A percentile compares a stretch with the other conserved stretches of the same genome.
These are phyloP conservation scores for Fistularia tabacaria DNA, from an alignment of 2,797 vertebrate genomes.

Conservation along the genomic window DNA sequence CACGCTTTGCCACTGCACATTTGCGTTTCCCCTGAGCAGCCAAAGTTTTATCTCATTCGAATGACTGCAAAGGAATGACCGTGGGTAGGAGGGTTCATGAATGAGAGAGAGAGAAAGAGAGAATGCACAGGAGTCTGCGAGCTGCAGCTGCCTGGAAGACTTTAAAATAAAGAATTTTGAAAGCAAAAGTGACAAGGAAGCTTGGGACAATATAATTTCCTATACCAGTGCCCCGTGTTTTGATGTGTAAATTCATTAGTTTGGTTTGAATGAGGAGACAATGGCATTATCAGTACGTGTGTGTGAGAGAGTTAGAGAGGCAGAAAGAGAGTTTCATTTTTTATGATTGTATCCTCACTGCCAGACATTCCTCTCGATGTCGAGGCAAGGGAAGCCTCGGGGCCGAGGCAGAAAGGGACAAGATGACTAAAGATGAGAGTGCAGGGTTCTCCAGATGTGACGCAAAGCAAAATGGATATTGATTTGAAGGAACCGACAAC, in stretches of 20 bases:
- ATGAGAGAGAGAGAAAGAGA: conserved; percentile 15
- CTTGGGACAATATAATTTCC: conserved; percentile 23
- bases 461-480: no score
- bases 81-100: conserved; percentile 29
- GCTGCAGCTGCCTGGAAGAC: no score
- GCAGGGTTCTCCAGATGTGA: neutral
- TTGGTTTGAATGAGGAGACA: conserved; percentile 11
- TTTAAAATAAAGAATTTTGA: no score
- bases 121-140: neutral
- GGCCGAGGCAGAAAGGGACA: conserved; percentile 8
- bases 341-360: conserved; percentile 37
- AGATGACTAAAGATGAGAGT: no score
- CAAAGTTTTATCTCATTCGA: conserved; percentile 43
- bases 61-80: conserved; percentile 1
- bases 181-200: conserved; percentile 5
- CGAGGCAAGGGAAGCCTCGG: conserved; percentile 28
- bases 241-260: conserved; percentile 25
- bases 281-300: conserved; percentile 2
- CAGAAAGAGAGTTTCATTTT: neutral
- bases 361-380: conserved; percentile 57
- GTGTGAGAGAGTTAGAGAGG: conserved; percentile 1
- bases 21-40: conserved; percentile 35
- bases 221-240: conserved; percentile 3
- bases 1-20: conserved; percentile 1
- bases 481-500: no score